Base-by-base conservation (phyloP, 2,113 vertebrate genomes). In the Megaptera novaeangliae region DNA sequence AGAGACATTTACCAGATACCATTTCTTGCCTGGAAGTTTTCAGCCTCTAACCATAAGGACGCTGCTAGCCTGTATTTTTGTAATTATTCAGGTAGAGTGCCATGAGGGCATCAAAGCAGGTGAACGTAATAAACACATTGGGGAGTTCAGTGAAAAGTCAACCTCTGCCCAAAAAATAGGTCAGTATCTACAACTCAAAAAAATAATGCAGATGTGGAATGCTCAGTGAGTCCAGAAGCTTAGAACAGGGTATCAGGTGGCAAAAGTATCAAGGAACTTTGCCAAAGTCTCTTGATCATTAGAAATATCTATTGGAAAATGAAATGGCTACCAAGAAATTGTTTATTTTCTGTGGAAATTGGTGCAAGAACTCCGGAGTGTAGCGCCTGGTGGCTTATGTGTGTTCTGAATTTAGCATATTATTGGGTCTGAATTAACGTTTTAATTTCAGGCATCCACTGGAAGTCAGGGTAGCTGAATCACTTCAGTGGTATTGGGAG, bases 51-150 rank as follows among this genome's bases (percentile, higher is more conserved):
- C 39, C 41, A 11, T 39, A 34, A 46, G 41, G 55, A 75, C 9
- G 68, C 20, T 31, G 68, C 20, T 31, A 55, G 36, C 34, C 39
- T 89, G 23, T 29, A 77, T 90, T 93, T 96, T 55, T 49, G 39
- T 75, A 80, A 86, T 87, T 93, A 90, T 74, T 95, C 46, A 78
- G 57, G 72, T 88, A 74, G n/a, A 86, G 59, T 34, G 52, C 27
- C 44, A 25, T 49, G 13, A 59, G 49, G 23, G 59, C 72, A 92
- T 25, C 75, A 71, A 83, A 90, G 18, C 46, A 92, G 66, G 88
- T 88, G 81, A 97, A 93, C 91, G 71, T 77, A 68, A 95, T 96
- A 89, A 95, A 94, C 71, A 91, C 52, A 84, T 1, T 29, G 17
- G 23, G 34, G 75, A 46, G 55, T 55, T 96, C 85, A 85, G 44